These are phyloP conservation scores for Pyrochroa serraticornis DNA, from an alignment of 2,888 invertebrate genomes.

Conservation along the genomic window DNA sequence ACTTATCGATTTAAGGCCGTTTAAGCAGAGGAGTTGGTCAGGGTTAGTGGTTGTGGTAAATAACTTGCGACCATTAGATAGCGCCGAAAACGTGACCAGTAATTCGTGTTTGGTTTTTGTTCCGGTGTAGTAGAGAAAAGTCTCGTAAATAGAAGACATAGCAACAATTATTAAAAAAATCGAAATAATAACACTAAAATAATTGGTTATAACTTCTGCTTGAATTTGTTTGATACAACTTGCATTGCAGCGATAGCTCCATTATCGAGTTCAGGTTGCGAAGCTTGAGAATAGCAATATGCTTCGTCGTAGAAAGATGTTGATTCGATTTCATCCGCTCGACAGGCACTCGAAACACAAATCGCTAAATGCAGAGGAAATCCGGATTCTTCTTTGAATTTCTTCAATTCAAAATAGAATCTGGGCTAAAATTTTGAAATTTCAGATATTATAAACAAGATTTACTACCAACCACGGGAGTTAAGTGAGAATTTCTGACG, in stretches of 20 bases:
- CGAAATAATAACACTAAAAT: slow-evolving; percentile 8
- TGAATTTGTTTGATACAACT: not conserved
- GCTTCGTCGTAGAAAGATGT: slow-evolving; percentile 2
- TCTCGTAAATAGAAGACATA: slow-evolving; percentile 1
- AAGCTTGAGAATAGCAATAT: slow-evolving; percentile 21
- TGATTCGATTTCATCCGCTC: slow-evolving; percentile 13
- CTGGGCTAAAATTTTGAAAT: slow-evolving; percentile 3
- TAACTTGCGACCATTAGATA: slow-evolving; percentile 23
- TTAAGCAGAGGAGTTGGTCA: slow-evolving; percentile 51
- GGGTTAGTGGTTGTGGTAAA: slow-evolving; percentile 7
- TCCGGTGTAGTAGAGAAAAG: not conserved
- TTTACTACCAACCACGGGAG: not conserved
- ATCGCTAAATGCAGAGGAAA: slow-evolving; percentile 7
- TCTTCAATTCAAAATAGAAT: not conserved
- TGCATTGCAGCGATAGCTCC: slow-evolving; percentile 23
- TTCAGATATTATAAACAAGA: not conserved
- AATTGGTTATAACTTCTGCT: not conserved
- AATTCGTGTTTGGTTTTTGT: not conserved
- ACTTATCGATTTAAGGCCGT: slow-evolving; percentile 56
- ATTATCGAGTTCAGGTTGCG: slow-evolving; percentile 12
- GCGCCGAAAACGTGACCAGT: slow-evolving; percentile 18
- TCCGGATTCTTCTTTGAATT: not conserved
- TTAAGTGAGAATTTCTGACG: not conserved
- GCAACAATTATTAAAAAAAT: not conserved
- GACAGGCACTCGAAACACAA: slow-evolving; percentile 12